Base-by-base conservation (phyloP, 2,113 vertebrate genomes). In the Podarcis cretensis region DNA sequence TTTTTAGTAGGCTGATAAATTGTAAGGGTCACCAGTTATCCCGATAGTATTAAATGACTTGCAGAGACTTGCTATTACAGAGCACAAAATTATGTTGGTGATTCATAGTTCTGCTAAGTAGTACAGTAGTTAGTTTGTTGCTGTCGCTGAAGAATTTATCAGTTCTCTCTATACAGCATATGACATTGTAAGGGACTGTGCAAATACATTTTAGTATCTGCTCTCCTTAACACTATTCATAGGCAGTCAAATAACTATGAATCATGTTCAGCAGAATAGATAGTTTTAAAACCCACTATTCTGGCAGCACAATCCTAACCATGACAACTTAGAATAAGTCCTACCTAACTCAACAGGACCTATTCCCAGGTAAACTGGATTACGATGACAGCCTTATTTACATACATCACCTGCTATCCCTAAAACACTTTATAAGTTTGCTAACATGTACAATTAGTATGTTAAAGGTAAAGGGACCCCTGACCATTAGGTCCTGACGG, bases 51-150 rank as follows among this genome's bases (percentile, higher is more conserved):
- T 40, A 40, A 83, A 83, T 18, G 27, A 25, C 6, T 92, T 89
- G n/a, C 71, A 74, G 12, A 86, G 86, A 54, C 25, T 63, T 80
- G 20, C 83, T 84, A 92, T 90, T 91, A 93, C 57, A 91, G 81
- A 57, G 23, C 14, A 91, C 84, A 95, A 90, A 87, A 0, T 92
- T 87, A 40, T 69, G 75, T 86, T 79, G 81, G 25, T 86, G 89
- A 90, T 63, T 54, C 63, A 76, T 63, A 89, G 6, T 27, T 92
- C 18, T 88, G 83, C 91, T 89, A 85, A 92, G 91, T n/a, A 92
- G n/a, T 35, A 35, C 35, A 35, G 35, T 90, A 92, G 43, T 48
- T 37, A 63, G 59, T 91, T 89, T 88, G 32, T 30, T 71, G 27
- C 2, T 14, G 81, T 32, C 91, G 83, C 89, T 86, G 27, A n/a